A percentile compares a stretch with the other conserved stretches of the same genome.
Evolutionary conservation across 2,888 invertebrate species (phyloP).

Genomic region (Napeogenes sylphis): DNA sequence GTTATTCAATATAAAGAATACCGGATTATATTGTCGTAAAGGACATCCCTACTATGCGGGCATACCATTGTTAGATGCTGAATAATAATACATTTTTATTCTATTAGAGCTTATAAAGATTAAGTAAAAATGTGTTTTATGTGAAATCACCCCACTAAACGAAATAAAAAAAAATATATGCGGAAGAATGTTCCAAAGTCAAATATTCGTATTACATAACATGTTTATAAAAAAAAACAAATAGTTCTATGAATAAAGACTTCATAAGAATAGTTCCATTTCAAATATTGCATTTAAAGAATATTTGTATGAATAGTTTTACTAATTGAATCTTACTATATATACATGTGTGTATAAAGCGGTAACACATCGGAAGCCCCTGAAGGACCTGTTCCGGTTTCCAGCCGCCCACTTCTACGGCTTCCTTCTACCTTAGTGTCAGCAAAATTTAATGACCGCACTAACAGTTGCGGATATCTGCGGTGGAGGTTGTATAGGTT

Average conservation of each 20-base stretch:
- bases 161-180: too few relatives aligned
- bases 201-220: neutral
- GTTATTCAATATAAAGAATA: slow-evolving; percentile 44
- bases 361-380: slow-evolving; percentile 68
- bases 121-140: slow-evolving; percentile 10
- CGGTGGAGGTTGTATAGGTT: slow-evolving; percentile 3
- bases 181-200: too few relatives aligned
- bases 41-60: slow-evolving; percentile 56
- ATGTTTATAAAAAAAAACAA: too few relatives aligned
- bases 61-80: slow-evolving; percentile 49
- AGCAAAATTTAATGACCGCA: slow-evolving; percentile 37
- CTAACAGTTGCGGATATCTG: slow-evolving; percentile 14
- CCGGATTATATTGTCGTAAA: slow-evolving; percentile 51
- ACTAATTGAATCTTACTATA: neutral
- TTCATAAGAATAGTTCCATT: neutral
- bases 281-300: neutral
- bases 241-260: neutral
- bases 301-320: neutral
- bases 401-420: slow-evolving; percentile 53
- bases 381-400: slow-evolving; percentile 69
- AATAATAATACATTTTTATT: slow-evolving; percentile 28
- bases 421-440: slow-evolving; percentile 49
- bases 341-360: slow-evolving; percentile 31
- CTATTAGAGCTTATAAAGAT: slow-evolving; percentile 21
- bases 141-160: too few relatives aligned